These are phyloP conservation scores for Griposia aprilina DNA, from an alignment of 2,888 invertebrate species.

Conservation along the genomic window DNA sequence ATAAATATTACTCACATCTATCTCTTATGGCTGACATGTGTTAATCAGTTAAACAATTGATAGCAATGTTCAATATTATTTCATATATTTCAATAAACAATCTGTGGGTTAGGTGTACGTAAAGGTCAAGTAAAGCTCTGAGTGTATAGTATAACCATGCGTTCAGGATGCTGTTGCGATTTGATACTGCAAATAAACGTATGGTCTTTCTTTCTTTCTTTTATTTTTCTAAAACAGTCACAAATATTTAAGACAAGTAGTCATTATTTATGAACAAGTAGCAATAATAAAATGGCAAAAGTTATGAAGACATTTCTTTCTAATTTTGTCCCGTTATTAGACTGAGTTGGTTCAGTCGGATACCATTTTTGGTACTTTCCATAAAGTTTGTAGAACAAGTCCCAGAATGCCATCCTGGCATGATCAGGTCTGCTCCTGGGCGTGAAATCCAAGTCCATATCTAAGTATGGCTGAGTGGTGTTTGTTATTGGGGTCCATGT, in stretches of 20 bases:
- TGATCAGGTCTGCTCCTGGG: constrained; percentile 58
- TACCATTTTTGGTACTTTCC: constrained; percentile 53
- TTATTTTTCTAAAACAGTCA: not conserved
- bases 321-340: not conserved
- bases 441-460: constrained; percentile 53
- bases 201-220: too few relatives aligned
- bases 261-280: constrained; percentile 4
- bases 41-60: too few relatives aligned
- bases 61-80: too few relatives aligned
- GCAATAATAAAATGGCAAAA: not conserved
- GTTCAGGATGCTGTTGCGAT: not conserved
- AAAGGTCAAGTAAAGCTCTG: too few relatives aligned
- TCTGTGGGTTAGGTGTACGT: too few relatives aligned
- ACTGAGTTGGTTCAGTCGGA: too few relatives aligned
- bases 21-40: too few relatives aligned
- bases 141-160: not conserved
- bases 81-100: too few relatives aligned
- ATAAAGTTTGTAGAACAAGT: constrained; percentile 67
- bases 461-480: constrained; percentile 50
- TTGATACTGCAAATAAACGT: too few relatives aligned
- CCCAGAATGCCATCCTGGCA: constrained; percentile 65
- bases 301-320: not conserved
- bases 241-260: not conserved
- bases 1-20: not conserved
- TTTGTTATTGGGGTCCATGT: constrained; percentile 64